Base-by-base conservation (phyloP, 2,113 vertebrate genomes). In the Paraplagusia blochii region DNA sequence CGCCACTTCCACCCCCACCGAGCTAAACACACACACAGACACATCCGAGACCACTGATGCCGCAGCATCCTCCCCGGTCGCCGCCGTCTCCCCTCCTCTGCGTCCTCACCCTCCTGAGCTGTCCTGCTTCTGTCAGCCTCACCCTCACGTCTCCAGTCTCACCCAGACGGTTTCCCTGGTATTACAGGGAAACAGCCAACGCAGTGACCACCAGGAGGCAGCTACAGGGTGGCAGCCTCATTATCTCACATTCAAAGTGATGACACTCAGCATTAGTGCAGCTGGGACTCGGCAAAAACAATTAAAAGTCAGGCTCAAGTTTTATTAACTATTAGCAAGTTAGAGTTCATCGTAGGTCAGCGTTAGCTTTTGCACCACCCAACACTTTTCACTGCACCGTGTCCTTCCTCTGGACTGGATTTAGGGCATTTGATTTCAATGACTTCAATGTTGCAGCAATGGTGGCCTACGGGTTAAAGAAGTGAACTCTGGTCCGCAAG, bases 191-290 rank as follows among this genome's bases (percentile, higher is more conserved):
- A 29, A 29, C 22, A 40, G 51, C 18, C 59, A 69, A 33, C 18
- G 5, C 58, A 36, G 60, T 68, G 71, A 77, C 77, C 79, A 76
- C 36, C 4, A 65, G 57, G 49, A 56, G 14, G 77, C 55, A 63
- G 63, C 72, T 59, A 52, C 62, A 22, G 71, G 54, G 59, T 11
- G 70, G 69, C 63, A 48, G 44, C 70, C 73, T 81, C 75, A 72
- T 79, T 80, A 82, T 44, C 11, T 49, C 69, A 56, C 65, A 58
- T 65, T 43, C 47, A 49, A 72, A 72, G 60, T 82, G 85, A 87
- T 85, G 84, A 83, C 87, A 86, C 63, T 45, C 62, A 9, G 53
- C 50, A 79, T 77, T 73, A 77, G 74, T 46, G 56, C 63, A 53
- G 46, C 44, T 17, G 35, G 57, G 49, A 50, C 65, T 52, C 22